A percentile compares a stretch with the other conserved stretches of the same genome.
Evolutionary conservation across 1,140 invertebrate species (phyloP).

Genomic region (Hypothenemus hampei): DNA sequence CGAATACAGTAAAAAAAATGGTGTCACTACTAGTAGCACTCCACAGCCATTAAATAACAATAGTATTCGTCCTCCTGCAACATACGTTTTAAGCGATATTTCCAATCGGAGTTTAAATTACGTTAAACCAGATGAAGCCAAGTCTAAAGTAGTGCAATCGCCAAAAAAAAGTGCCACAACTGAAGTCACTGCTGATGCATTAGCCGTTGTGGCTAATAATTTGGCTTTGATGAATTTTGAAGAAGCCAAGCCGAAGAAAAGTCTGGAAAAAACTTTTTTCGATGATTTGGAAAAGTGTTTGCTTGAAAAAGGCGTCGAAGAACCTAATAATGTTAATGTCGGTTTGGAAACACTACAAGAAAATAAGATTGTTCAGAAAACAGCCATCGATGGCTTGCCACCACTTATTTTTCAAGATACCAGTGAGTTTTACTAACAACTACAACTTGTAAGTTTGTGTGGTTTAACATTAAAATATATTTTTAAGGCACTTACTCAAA

Average conservation of each 20-base stretch:
- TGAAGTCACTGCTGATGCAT: conserved; percentile 8
- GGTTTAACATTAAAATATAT: no score
- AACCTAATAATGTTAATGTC: no score
- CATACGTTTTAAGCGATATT: conserved; percentile 32
- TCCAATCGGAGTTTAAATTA: conserved; percentile 31
- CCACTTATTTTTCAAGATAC: no score
- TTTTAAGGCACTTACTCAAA: conserved; percentile 28
- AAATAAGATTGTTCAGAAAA: background rate
- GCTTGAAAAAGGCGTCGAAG: conserved; percentile 17
- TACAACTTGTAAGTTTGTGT: no score
- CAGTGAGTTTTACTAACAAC: no score
- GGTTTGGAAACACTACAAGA: background rate
- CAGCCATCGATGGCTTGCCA: background rate
- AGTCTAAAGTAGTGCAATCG: conserved; percentile 25
- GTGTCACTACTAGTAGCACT: background rate
- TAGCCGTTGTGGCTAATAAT: conserved; percentile 20
- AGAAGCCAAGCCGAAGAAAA: conserved; percentile 9
- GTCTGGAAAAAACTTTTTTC: conserved; percentile 26
- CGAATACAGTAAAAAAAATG: conserved; percentile 1
- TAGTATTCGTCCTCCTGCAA: background rate
- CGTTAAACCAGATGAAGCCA: conserved; percentile 17
- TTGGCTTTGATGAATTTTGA: conserved; percentile 27
- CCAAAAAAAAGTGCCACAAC: conserved; percentile 29
- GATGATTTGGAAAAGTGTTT: conserved; percentile 32
- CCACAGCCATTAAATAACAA: no score